A percentile compares a stretch with the other conserved stretches of the same genome.
Evolutionary conservation across 2,797 vertebrate genomes (phyloP).

Genomic region (Tauraco hartlaubi): DNA sequence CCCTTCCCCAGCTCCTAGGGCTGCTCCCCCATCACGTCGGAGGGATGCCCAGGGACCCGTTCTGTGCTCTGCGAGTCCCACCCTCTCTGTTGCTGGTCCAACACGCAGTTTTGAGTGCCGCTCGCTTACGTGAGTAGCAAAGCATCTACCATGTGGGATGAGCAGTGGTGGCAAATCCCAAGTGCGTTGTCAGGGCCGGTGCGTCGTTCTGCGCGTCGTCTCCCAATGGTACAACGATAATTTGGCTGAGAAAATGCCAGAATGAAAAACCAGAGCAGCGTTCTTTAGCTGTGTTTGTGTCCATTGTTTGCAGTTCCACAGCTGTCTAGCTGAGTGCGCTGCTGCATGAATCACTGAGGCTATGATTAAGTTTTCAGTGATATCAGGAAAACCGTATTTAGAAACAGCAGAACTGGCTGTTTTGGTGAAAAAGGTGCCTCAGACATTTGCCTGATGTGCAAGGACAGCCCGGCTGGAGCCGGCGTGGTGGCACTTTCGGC

Average conservation of each 20-base stretch:
- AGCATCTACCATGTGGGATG: rapidly evolving
- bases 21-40: rapidly evolving
- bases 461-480: not conserved
- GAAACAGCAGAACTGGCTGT: not conserved
- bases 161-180: not conserved
- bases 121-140: not conserved
- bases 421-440: not conserved
- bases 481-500: rapidly evolving
- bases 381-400: not conserved
- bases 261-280: not conserved
- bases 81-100: not conserved
- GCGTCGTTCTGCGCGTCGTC: rapidly evolving
- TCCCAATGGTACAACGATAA: rapidly evolving
- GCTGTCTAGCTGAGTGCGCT: not conserved
- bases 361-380: not conserved
- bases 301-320: not conserved
- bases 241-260: not conserved
- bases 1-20: rapidly evolving
- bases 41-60: rapidly evolving
- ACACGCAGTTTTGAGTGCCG: rapidly evolving
- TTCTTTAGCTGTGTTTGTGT: not conserved
- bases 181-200: not conserved
- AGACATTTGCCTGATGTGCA: rapidly evolving
- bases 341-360: not conserved
- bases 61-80: rapidly evolving